Percentiles rank a stretch among this genome's conserved stretches.
phyloP scores from a whole-genome alignment of 2,113 vertebrate genomes.

The Phylloscopus whistleri region DNA sequence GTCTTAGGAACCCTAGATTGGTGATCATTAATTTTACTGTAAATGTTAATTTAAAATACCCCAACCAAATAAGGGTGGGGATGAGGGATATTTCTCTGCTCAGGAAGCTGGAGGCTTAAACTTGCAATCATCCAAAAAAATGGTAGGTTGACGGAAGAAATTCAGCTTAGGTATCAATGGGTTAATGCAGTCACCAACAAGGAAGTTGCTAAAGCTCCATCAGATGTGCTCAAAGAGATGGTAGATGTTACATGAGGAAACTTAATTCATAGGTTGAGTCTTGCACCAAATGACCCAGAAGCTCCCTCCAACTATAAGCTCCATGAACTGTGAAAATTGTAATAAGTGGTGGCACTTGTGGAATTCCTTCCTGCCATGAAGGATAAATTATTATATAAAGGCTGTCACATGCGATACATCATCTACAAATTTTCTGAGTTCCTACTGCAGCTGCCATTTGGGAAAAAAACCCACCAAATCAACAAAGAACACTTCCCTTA shows the following conservation, averaged over 20 bases:
- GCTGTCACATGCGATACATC: background rate
- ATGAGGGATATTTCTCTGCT: background rate
- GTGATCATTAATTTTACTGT: background rate
- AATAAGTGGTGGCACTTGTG: background rate
- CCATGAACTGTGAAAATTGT: background rate
- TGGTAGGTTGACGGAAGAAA: background rate
- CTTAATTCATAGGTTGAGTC: background rate
- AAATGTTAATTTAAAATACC: background rate
- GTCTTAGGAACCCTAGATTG: background rate
- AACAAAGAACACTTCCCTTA: background rate
- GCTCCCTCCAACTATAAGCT: background rate
- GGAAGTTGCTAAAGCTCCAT: background rate
- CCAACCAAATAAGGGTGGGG: background rate
- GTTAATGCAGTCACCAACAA: background rate
- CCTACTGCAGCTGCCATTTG: background rate
- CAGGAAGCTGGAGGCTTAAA: background rate
- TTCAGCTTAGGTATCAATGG: background rate
- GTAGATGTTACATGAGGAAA: background rate
- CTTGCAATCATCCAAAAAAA: background rate
- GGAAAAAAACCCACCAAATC: background rate
- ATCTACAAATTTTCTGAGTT: background rate
- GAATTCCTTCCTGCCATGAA: constrained; percentile 6
- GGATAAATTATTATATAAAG: constrained; percentile 16
- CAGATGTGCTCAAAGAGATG: background rate
- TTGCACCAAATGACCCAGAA: constrained; percentile 6